Percentiles rank a stretch among this genome's conserved stretches.
Conservation (phyloP, 2,888 invertebrate species). For the Sinodicranocentrus sp. region DNA sequence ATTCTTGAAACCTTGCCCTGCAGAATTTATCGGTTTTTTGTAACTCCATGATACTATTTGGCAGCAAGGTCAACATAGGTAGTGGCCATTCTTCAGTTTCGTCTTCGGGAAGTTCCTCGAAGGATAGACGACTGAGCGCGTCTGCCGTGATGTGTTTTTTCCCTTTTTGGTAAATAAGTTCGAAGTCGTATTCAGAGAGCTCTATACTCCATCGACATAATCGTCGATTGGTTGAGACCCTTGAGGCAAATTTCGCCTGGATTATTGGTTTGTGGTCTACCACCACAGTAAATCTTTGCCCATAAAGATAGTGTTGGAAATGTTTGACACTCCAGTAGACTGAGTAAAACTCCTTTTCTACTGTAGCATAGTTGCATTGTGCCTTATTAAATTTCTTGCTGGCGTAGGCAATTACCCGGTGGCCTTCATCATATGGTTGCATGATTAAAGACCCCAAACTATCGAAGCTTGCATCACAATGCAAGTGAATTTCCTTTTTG, state of each 20-base stretch:
- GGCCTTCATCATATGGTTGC: not conserved
- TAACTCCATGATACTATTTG: too few relatives aligned
- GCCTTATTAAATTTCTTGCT: not conserved
- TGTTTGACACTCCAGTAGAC: not conserved
- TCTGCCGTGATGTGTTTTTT: slow-evolving; percentile 32
- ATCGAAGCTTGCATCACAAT: not conserved
- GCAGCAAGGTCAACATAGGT: too few relatives aligned
- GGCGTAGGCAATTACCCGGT: slow-evolving; percentile 2
- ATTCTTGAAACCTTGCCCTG: too few relatives aligned
- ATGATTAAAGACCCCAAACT: not conserved
- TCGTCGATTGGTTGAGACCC: slow-evolving; percentile 6
- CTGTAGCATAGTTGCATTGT: not conserved
- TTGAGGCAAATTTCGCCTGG: not conserved
- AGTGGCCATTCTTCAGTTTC: too few relatives aligned
- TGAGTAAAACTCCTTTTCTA: slow-evolving; percentile 20
- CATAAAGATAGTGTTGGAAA: slow-evolving; percentile 24
- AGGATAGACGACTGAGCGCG: not conserved
- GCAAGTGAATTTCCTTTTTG: not conserved
- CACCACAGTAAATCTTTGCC: not conserved
- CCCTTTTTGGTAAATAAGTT: slow-evolving; percentile 20
- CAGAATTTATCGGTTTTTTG: too few relatives aligned
- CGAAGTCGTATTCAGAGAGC: slow-evolving; percentile 16
- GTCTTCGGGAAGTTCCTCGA: not conserved
- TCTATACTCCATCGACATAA: slow-evolving; percentile 15
- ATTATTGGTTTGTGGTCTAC: slow-evolving; percentile 31